phyloP scores from a whole-genome alignment of 1,140 invertebrate species.

The Chrysopa pallens region DNA sequence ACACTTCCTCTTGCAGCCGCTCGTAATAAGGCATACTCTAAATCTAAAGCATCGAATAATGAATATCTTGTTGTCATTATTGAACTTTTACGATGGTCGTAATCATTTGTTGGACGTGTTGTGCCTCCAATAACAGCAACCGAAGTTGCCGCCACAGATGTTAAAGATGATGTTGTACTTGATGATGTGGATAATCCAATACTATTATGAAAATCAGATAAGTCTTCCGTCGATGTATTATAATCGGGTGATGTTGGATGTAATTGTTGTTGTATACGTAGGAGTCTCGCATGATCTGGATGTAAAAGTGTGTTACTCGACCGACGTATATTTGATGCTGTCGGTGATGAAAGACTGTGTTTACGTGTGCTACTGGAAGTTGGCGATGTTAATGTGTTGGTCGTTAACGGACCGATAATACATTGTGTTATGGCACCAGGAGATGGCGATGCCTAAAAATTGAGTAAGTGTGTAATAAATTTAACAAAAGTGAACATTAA shows the following conservation, averaged over 20 bases:
- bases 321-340: conserved; percentile 25
- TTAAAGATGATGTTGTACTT: conserved; percentile 35
- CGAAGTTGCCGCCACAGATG: conserved; percentile 27
- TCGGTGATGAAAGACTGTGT: conserved; percentile 22
- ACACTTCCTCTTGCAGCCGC: conserved; percentile 49
- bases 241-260: conserved; percentile 23
- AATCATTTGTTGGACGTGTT: conserved; percentile 23
- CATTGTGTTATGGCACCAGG: conserved; percentile 26
- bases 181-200: conserved; percentile 25
- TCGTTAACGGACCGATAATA: conserved; percentile 15
- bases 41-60: conserved; percentile 47
- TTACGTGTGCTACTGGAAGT: conserved; percentile 7
- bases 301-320: conserved; percentile 39
- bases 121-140: conserved; percentile 15
- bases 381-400: conserved; percentile 6
- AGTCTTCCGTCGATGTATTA: conserved; percentile 27
- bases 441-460: conserved; percentile 38
- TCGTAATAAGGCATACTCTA: conserved; percentile 46
- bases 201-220: conserved; percentile 20
- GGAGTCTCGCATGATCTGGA: conserved; percentile 44
- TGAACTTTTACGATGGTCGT: conserved; percentile 24
- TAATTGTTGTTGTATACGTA: conserved; percentile 27
- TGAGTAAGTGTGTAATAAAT: too few relatives aligned
- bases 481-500: too few relatives aligned
- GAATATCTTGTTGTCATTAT: conserved; percentile 37